These are phyloP conservation scores for Rousettus leschenaultii DNA, from an alignment of 2,113 vertebrate genomes.

Conservation along the genomic window DNA sequence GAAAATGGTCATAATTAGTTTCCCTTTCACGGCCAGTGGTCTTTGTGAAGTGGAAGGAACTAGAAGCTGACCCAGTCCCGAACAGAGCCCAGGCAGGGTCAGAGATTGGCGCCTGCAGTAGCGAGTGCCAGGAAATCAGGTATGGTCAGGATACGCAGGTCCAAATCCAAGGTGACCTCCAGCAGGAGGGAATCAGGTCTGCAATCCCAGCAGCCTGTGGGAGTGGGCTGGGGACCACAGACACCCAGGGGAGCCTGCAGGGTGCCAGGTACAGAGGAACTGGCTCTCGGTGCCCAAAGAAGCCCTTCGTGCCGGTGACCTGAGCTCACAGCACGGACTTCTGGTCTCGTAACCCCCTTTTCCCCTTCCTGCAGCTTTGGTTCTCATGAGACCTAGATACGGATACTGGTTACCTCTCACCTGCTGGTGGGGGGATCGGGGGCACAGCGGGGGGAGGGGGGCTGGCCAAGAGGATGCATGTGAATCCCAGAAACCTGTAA, in stretches of 20 bases:
- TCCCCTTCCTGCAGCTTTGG: neutral
- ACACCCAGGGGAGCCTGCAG: neutral
- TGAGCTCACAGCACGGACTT: accelerated
- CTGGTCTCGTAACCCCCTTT: neutral
- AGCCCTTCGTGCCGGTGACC: neutral
- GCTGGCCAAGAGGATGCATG: neutral
- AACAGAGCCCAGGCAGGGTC: neutral
- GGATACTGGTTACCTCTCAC: neutral
- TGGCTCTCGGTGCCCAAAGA: neutral
- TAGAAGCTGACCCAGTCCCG: neutral
- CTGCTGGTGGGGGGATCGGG: neutral
- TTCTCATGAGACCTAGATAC: neutral
- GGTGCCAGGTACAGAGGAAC: too few species aligned
- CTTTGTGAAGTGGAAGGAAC: neutral
- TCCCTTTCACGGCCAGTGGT: neutral
- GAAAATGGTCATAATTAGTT: neutral
- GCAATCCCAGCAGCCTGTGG: neutral
- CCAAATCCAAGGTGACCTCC: neutral
- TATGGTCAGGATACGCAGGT: neutral
- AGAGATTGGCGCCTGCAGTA: neutral
- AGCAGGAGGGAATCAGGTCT: neutral
- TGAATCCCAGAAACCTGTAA: neutral
- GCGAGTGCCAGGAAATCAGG: neutral
- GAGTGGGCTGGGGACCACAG: neutral
- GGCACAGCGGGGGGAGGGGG: too few species aligned